Percentiles rank a stretch among this genome's conserved stretches.
Conservation (phyloP, 2,113 vertebrate genomes). For the Sitta europaea region DNA sequence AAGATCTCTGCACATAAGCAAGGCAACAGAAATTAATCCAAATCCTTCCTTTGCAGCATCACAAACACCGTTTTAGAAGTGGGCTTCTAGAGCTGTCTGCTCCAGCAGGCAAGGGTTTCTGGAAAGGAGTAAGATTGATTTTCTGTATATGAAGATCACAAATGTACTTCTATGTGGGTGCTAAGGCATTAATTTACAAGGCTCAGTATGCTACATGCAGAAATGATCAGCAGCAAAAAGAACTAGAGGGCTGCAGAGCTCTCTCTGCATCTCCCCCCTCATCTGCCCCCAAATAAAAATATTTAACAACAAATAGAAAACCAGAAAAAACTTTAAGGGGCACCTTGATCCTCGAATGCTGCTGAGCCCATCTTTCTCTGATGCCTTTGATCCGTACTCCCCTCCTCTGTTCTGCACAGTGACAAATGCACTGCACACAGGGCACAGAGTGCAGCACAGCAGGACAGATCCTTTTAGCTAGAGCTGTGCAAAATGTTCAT, state of each 20-base stretch:
- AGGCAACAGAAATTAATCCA: slow-evolving; percentile 1
- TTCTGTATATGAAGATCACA: not conserved
- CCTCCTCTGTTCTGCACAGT: slow-evolving; percentile 55
- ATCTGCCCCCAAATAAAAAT: not conserved
- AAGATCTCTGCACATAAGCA: not conserved
- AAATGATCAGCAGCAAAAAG: not conserved
- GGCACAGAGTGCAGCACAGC: slow-evolving; percentile 62
- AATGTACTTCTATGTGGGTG: not conserved
- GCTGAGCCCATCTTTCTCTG: slow-evolving; percentile 48
- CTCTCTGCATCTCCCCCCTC: not conserved
- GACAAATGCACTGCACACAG: slow-evolving; percentile 56
- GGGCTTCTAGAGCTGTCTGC: not conserved
- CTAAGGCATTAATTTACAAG: not conserved
- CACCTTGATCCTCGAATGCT: slow-evolving; percentile 25
- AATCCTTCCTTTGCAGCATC: not conserved
- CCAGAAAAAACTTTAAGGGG: slow-evolving; percentile 32
- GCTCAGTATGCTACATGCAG: not conserved
- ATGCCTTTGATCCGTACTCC: slow-evolving; percentile 57
- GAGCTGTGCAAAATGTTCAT: slow-evolving; percentile 62
- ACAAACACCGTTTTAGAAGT: not conserved
- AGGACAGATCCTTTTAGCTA: slow-evolving; percentile 55
- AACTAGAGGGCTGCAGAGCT: not conserved
- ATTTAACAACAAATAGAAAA: slow-evolving; percentile 31
- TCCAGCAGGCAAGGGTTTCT: not conserved
- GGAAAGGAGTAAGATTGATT: not conserved